These are phyloP conservation scores for Stictocephala bisonia DNA, from an alignment of 2,888 invertebrate genomes.

Conservation along the genomic window DNA sequence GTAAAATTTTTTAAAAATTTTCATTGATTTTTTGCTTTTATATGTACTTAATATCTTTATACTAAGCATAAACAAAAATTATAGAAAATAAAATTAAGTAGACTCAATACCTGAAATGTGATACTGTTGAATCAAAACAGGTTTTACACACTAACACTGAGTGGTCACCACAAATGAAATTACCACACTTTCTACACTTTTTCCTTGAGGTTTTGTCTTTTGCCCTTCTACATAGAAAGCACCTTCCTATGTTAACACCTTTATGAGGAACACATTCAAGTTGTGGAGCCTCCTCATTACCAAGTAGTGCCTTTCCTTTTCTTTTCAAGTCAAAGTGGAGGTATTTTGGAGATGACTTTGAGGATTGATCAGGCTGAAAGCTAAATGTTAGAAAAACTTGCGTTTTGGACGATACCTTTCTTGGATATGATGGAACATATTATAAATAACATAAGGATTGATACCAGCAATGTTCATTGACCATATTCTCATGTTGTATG, in stretches of 20 bases:
- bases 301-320: not conserved
- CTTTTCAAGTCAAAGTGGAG: not conserved
- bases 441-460: too few species aligned
- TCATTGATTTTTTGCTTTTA: too few species aligned
- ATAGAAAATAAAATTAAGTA: too few species aligned
- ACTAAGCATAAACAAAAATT: too few species aligned
- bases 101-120: too few species aligned
- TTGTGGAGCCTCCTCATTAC: not conserved
- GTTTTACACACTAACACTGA: not conserved
- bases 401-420: not conserved
- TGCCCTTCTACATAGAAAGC: not conserved
- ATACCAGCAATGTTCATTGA: too few species aligned
- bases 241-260: not conserved
- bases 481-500: too few species aligned
- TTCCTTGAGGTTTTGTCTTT: not conserved
- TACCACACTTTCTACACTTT: not conserved
- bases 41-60: too few species aligned
- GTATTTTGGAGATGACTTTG: not conserved
- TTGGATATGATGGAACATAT: not conserved
- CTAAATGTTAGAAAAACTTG: not conserved
- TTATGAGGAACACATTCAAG: not conserved
- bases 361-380: not conserved
- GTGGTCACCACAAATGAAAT: not conserved
- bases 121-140: not conserved
- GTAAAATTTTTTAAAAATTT: too few species aligned